phyloP scores from a whole-genome alignment of 2,888 invertebrate genomes.

The Pammene fasciana region DNA sequence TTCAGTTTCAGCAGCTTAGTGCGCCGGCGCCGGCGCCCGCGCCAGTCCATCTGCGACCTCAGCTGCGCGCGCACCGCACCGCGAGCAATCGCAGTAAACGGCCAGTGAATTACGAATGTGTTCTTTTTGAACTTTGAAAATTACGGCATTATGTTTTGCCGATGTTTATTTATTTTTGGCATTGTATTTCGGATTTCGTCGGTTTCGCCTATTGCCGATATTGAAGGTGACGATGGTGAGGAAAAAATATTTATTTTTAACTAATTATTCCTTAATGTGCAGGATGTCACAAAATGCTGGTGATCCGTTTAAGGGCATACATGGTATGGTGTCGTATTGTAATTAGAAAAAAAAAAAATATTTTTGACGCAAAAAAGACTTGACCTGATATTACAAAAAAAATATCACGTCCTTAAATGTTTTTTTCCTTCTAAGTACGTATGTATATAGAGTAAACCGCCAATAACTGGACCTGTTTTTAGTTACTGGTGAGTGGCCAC shows the following conservation, averaged over 20 bases:
- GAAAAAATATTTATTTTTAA: conserved; percentile 6
- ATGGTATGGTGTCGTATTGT: too few relatives aligned
- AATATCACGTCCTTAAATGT: too few relatives aligned
- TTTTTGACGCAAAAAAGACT: too few relatives aligned
- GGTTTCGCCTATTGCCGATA: conserved; percentile 71
- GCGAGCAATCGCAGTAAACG: conserved; percentile 21
- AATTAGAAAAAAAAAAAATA: too few relatives aligned
- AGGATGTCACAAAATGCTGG: too few relatives aligned
- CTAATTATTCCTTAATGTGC: neutral
- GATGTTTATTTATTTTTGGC: conserved; percentile 65
- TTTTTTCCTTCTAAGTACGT: too few relatives aligned
- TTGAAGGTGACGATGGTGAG: conserved; percentile 75
- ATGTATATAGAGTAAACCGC: too few relatives aligned
- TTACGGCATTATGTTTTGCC: conserved; percentile 57
- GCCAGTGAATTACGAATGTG: conserved; percentile 45
- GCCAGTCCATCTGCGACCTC: conserved; percentile 52
- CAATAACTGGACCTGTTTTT: too few relatives aligned
- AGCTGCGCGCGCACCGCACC: conserved; percentile 39
- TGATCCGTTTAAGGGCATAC: too few relatives aligned
- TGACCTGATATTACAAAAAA: too few relatives aligned
- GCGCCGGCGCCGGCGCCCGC: conserved; percentile 27
- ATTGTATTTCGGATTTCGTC: conserved; percentile 67
- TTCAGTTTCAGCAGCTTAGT: conserved; percentile 1
- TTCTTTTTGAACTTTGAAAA: conserved; percentile 36
- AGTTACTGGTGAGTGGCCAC: too few relatives aligned